Conservation (phyloP, 2,797 vertebrate genomes). For the Semotilus atromaculatus region DNA sequence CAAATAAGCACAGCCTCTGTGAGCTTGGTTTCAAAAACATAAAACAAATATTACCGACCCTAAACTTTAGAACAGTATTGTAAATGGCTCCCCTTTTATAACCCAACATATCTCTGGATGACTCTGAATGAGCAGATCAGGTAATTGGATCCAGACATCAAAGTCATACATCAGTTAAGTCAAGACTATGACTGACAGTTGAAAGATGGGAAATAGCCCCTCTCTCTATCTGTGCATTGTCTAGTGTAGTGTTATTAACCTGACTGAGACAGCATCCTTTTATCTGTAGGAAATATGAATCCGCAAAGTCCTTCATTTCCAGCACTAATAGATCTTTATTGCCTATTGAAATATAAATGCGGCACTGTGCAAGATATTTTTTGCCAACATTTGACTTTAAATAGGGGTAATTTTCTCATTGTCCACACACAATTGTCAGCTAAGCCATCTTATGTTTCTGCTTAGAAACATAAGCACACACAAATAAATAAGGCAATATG, state of each 20-base stretch:
- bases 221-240: constrained; percentile 6
- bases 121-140: constrained; percentile 36
- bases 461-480: constrained; percentile 18
- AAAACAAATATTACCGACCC: not conserved
- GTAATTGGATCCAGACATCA: constrained; percentile 11
- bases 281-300: constrained; percentile 48
- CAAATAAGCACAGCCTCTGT: not conserved
- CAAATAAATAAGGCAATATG: not conserved
- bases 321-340: constrained; percentile 35
- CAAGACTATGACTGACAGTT: constrained; percentile 39
- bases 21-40: not conserved
- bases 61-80: not conserved
- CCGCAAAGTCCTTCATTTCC: constrained; percentile 45
- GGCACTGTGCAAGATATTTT: constrained; percentile 43
- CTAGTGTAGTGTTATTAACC: constrained; percentile 43
- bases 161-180: constrained; percentile 1
- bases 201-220: constrained; percentile 45
- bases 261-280: constrained; percentile 36
- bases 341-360: constrained; percentile 46
- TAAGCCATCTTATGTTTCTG: not conserved
- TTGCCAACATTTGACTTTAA: constrained; percentile 60
- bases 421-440: constrained; percentile 53
- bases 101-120: constrained; percentile 13
- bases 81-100: not conserved
- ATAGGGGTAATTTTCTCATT: constrained; percentile 60